Conservation (phyloP, 2,797 vertebrate species). For the Molossus alvarezi region DNA sequence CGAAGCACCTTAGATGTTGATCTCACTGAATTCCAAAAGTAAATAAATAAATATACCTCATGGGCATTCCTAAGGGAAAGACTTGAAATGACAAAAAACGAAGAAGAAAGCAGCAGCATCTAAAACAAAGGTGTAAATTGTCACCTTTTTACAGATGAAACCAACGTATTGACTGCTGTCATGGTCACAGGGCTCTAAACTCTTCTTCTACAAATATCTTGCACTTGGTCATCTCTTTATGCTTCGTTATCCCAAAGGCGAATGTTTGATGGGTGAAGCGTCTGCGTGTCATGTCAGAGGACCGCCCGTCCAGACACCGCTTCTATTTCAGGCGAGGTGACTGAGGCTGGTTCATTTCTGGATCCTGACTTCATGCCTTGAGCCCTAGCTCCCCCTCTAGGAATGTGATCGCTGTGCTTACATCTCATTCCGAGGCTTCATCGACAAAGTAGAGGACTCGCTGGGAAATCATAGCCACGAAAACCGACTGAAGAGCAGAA, state of each 20-base stretch:
- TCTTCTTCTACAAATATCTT: neutral
- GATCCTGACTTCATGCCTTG: slow-evolving; percentile 55
- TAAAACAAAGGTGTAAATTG: neutral
- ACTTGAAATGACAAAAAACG: neutral
- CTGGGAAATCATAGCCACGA: slow-evolving; percentile 6
- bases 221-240: neutral
- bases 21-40: slow-evolving; percentile 10
- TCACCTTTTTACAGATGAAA: neutral
- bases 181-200: neutral
- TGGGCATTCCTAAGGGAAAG: neutral
- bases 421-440: neutral
- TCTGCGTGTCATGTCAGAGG: neutral
- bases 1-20: neutral
- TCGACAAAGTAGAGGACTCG: neutral
- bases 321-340: slow-evolving; percentile 73
- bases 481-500: neutral
- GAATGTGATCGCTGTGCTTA: slow-evolving; percentile 7
- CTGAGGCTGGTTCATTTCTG: slow-evolving; percentile 41
- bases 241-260: neutral
- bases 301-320: neutral
- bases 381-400: slow-evolving; percentile 65
- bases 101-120: neutral
- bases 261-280: neutral
- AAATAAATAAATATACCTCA: neutral
- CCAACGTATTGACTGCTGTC: neutral